These are phyloP conservation scores for Listronotus bonariensis DNA, from an alignment of 1,140 invertebrate genomes.

Conservation along the genomic window DNA sequence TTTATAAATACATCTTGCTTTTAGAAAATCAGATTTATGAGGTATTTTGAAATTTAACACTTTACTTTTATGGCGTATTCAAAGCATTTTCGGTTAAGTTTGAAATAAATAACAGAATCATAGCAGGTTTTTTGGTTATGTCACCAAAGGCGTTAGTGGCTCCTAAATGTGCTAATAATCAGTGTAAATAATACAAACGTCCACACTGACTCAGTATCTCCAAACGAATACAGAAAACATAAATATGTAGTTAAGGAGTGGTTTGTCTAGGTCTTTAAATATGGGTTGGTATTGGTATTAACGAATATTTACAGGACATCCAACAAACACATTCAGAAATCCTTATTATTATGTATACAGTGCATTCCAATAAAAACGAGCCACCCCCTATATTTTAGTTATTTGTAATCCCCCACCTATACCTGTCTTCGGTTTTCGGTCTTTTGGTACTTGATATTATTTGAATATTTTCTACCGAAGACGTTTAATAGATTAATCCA, in stretches of 20 bases:
- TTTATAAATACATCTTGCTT: no score
- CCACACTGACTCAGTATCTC: slow-evolving; percentile 12
- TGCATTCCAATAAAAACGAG: no score
- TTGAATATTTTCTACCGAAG: no score
- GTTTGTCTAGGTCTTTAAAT: slow-evolving; percentile 6
- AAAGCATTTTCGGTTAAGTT: not conserved
- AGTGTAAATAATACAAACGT: slow-evolving; percentile 5
- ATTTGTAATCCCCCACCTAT: no score
- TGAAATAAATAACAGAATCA: not conserved
- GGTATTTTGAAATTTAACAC: no score
- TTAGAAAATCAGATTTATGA: no score
- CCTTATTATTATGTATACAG: no score
- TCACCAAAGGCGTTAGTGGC: not conserved
- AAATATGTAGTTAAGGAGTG: slow-evolving; percentile 5
- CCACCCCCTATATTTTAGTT: no score
- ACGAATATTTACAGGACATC: not conserved
- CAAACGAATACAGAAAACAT: not conserved
- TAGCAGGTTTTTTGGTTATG: not conserved
- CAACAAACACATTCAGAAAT: no score
- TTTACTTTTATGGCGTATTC: not conserved
- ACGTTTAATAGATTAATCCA: no score
- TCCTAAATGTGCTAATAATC: not conserved
- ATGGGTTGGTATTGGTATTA: not conserved
- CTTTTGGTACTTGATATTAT: no score
- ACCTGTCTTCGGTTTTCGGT: no score